These are phyloP conservation scores for Propithecus perrieri DNA, from an alignment of 2,797 vertebrate species.

Conservation along the genomic window DNA sequence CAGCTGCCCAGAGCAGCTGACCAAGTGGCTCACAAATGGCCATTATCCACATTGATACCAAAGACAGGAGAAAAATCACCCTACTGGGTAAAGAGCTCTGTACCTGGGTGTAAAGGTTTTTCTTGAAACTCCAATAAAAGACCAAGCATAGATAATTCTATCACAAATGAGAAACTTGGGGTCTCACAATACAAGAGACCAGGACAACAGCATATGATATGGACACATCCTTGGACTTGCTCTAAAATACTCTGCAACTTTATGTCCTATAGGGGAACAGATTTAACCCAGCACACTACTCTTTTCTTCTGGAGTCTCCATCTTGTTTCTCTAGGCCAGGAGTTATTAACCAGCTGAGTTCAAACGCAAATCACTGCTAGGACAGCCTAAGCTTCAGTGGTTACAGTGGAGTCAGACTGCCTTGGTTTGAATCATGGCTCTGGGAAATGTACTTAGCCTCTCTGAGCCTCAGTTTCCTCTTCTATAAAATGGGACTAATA, in stretches of 20 bases:
- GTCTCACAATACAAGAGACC: slow-evolving; percentile 17
- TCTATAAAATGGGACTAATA: not conserved
- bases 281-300: not conserved
- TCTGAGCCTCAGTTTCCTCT: slow-evolving; percentile 6
- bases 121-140: slow-evolving; percentile 44
- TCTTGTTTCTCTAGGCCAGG: slow-evolving; percentile 29
- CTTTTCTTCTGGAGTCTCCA: not conserved
- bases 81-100: slow-evolving; percentile 39
- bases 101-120: slow-evolving; percentile 20
- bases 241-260: not conserved
- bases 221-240: not conserved
- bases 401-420: not conserved
- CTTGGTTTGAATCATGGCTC: not conserved
- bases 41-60: not conserved
- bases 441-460: slow-evolving; percentile 7
- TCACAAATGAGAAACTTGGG: slow-evolving; percentile 47
- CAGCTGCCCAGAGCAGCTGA: not conserved
- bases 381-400: not conserved
- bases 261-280: not conserved
- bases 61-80: not conserved
- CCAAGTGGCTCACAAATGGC: not conserved
- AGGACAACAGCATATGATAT: not conserved
- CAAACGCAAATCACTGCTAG: not conserved
- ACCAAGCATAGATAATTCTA: slow-evolving; percentile 25
- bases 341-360: not conserved